Evolutionary conservation across 2,888 invertebrate genomes (phyloP), one percentile per base, ranked within the genome.

Genomic region (Temnothorax ravouxi): DNA sequence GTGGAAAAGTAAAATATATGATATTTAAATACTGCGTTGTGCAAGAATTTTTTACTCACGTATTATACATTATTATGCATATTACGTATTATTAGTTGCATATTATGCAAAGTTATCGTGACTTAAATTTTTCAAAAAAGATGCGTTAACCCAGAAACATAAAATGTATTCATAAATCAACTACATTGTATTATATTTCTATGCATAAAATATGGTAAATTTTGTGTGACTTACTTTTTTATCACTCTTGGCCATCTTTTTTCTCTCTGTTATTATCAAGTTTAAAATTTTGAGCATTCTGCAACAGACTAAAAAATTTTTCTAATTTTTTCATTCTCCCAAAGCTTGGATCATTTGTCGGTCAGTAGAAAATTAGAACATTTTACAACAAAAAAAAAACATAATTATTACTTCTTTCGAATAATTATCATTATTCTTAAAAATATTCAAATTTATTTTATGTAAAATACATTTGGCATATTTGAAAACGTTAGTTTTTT

Each of bases 401-500:
- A 25, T 5, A 41, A 41, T 52, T 34, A 18, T 41, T 56, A 56
- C 13, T 41, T 41, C 1, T 56, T 38, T 41, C 5, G 2, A 52
- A 3, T 54, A 6, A 29, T 69, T 29, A 41, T 25, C 2, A 25
- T 66, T 47, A 59, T 29, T 61, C 11, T 4, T 29, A 29, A 56
- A 56, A 44, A 21, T 18, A 1, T 18, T 6, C 18, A 25, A 52
- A 52, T 18, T 50, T 56, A 25, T 72, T 6, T 72, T n/a, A n/a
- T 59, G 3, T 44, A 8, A 59, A 44, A n/a, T 25, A 18, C 3
- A 11, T 25, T 56, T 41, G 25, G 34, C 34, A 18, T n/a, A 56
- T 74, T 74, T 74, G 25, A 38, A 9, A 9, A 56, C 41, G 13
- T 76, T 29, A 72, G 6, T 5, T 41, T 41, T 50, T 67, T 67